These are phyloP conservation scores for Dynastes tityus DNA, from an alignment of 2,888 invertebrate species.

Conservation along the genomic window DNA sequence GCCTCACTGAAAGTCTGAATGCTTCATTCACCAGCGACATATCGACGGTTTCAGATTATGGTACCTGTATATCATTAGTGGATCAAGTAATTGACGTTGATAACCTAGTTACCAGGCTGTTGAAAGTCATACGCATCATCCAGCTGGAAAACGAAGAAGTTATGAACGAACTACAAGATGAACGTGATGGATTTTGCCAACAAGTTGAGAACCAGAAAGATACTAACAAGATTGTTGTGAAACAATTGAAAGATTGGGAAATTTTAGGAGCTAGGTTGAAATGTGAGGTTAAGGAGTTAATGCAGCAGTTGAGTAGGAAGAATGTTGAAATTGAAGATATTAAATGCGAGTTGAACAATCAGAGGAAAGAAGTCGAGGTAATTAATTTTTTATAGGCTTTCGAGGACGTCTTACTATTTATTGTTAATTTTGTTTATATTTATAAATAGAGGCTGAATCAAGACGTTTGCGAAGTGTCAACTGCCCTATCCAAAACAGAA, in stretches of 20 bases:
- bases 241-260: slow-evolving; percentile 74
- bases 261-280: slow-evolving; percentile 73
- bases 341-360: slow-evolving; percentile 73
- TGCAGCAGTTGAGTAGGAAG: slow-evolving; percentile 72
- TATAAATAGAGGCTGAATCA: slow-evolving; percentile 72
- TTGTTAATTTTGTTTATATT: slow-evolving; percentile 48
- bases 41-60: slow-evolving; percentile 71
- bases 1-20: slow-evolving; percentile 69
- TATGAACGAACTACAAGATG: slow-evolving; percentile 77
- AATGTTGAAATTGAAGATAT: slow-evolving; percentile 72
- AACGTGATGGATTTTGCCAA: slow-evolving; percentile 72
- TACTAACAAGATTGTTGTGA: slow-evolving; percentile 67
- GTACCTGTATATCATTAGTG: slow-evolving; percentile 76
- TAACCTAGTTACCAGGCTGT: slow-evolving; percentile 81
- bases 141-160: slow-evolving; percentile 81
- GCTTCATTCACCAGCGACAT: slow-evolving; percentile 63
- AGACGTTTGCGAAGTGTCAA: slow-evolving; percentile 75
- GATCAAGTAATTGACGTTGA: slow-evolving; percentile 85
- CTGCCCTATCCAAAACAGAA: slow-evolving; percentile 71
- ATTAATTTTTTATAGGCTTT: slow-evolving; percentile 35
- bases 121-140: slow-evolving; percentile 82
- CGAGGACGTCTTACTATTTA: slow-evolving; percentile 48
- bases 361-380: slow-evolving; percentile 75
- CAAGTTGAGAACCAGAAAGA: slow-evolving; percentile 68
- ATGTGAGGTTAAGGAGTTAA: slow-evolving; percentile 73